phyloP scores from a whole-genome alignment of 1,140 invertebrate genomes.

The Caerostris darwini region DNA sequence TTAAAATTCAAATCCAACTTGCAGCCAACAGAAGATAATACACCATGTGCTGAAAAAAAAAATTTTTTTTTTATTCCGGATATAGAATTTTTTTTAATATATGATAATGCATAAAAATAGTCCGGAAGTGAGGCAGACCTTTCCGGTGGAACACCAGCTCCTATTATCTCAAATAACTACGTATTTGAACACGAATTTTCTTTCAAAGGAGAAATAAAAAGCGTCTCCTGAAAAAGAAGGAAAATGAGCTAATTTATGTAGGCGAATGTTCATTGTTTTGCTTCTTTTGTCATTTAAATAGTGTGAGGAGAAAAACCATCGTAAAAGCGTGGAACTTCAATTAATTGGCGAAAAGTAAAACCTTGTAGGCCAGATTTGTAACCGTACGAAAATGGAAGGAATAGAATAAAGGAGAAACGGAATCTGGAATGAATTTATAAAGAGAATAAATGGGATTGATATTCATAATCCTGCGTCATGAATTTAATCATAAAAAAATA shows the following conservation, averaged over 20 bases:
- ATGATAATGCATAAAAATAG: constrained; percentile 29
- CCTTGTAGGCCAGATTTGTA: constrained; percentile 32
- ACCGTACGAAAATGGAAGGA: neutral
- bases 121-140: constrained; percentile 24
- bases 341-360: neutral
- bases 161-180: constrained; percentile 33
- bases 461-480: constrained; percentile 17
- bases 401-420: neutral
- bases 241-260: constrained; percentile 27
- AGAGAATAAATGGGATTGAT: neutral
- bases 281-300: constrained; percentile 35
- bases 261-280: constrained; percentile 30
- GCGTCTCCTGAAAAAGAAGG: neutral
- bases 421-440: neutral
- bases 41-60: neutral
- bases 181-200: neutral
- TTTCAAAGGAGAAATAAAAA: neutral
- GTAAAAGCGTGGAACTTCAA: neutral
- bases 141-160: constrained; percentile 19
- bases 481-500: constrained; percentile 34
- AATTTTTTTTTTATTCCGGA: neutral
- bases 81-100: constrained; percentile 13
- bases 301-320: neutral
- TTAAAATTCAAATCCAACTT: constrained; percentile 20
- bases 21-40: neutral